Conservation (phyloP, 2,113 vertebrate genomes). For the Caretta caretta region DNA sequence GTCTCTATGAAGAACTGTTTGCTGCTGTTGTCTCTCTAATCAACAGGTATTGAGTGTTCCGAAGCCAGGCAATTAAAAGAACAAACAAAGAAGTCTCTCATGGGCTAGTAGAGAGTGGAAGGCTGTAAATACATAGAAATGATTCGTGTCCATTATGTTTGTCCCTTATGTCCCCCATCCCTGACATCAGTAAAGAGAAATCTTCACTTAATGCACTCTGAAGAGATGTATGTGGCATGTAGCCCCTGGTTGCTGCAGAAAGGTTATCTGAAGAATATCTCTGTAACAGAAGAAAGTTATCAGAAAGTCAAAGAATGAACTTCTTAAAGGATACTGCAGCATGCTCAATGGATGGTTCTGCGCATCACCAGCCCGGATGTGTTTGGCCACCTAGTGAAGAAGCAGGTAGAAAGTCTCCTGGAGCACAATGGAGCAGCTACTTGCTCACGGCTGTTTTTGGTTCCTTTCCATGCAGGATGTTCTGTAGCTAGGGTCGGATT, state of each 20-base stretch:
- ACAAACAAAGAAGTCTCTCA: not conserved
- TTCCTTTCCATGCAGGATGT: not conserved
- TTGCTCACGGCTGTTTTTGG: not conserved
- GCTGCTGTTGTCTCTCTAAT: slow-evolving; percentile 86
- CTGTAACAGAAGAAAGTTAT: not conserved
- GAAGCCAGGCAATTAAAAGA: not conserved
- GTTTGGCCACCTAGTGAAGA: accelerated
- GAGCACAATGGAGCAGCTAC: not conserved
- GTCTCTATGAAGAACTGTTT: slow-evolving; percentile 96
- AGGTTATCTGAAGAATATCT: not conserved
- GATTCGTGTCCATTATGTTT: too few relatives aligned
- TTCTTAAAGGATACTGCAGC: accelerated
- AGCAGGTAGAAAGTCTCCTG: not conserved
- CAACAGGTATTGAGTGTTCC: slow-evolving; percentile 86
- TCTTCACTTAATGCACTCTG: accelerated
- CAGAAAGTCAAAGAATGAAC: not conserved
- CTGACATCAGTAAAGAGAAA: not conserved
- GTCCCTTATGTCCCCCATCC: not conserved
- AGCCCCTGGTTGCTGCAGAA: not conserved
- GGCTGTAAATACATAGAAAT: not conserved
- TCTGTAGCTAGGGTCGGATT: not conserved
- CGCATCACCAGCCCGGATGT: accelerated
- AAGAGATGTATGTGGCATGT: accelerated
- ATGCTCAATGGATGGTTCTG: accelerated
- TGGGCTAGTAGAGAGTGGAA: not conserved